Evolutionary conservation across 2,113 vertebrate species (phyloP), one percentile per base, ranked within the genome.

Genomic region (Scopus umbretta): DNA sequence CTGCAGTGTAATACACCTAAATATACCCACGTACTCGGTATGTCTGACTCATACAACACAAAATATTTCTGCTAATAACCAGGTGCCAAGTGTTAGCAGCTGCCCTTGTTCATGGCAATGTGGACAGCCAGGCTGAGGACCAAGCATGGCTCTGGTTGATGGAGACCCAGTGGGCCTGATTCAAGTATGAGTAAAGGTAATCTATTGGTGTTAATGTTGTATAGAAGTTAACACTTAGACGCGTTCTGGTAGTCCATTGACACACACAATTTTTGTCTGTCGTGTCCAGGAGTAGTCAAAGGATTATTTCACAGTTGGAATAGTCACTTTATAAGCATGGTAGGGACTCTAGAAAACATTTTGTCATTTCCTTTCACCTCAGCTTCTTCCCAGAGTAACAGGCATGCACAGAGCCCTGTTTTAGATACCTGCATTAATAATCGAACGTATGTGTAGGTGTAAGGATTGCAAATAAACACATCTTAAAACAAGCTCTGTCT

Each of bases 381-480:
- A 53, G 66, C 49, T 62, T 86, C 91, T 79, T 89, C 53, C 45
- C 62, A 66, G 86, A 81, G 81, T 81, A 93, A 58, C 49, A 89
- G 80, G 53, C 59, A 21, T 21, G 43, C 27, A 78, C 67, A 91
- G 56, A 94, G 25, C 56, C 53, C 78, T 76, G 68, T 90, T 95
- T 95, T 78, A 79, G 80, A 38, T 42, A 76, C 62, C 22, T 8
- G 5, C 70, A 86, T 82, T 94, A 95, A 87, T 85, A 92, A 91
- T 19, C 5, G 11, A 82, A 50, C 1, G 4, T 85, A 23, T 42
- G 73, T 49, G 53, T 85, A 92, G 89, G 80, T 89, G 89, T 78
- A 78, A 92, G 84, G 75, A 55, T 42, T 55, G 80, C 83, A 94
- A 92, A 95, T 92, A 95, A 97, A 94, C 91, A 94, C 89, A 47